Base-by-base conservation (phyloP, 2,113 vertebrate genomes). In the Lepus timidus region DNA sequence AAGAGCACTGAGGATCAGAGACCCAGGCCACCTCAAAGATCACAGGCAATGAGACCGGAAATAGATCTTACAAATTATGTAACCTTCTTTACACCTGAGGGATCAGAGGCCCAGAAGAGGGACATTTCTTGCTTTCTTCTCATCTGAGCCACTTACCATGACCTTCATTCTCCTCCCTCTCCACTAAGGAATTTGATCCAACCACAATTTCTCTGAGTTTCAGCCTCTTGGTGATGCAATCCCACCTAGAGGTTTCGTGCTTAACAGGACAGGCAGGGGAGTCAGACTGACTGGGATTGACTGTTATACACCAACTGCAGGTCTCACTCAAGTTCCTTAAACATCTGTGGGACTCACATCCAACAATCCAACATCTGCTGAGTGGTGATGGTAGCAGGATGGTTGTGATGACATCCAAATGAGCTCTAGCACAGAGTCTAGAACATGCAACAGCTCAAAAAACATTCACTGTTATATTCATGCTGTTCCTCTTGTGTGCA, bases 361-460 rank as follows among this genome's bases (percentile, higher is more conserved):
- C 93, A 84, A 81, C 33, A 76, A 27, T 75, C 52, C 93, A 84
- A 81, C 33, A 71, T 58, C 85, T 92, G 85, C 82, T 67, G 36
- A 90, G 78, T 65, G 4, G 39, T 55, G 25, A 20, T 49, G 4
- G 44, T 31, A 85, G 82, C 1, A 80, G 27, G 64, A 29, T 52
- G 74, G 68, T 33, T 65, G 39, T 33, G 64, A 95, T 0, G 0
- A 61, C 51, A 78, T 75, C 65, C 88, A 78, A 91, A 78, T 64
- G 79, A 91, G 19, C 89, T 88, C 39, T 89, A 87, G 19, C 62
- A 64, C 31, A 4, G 39, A 75, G n/a, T 82, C 71, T 80, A 36
- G 78, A 92, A 88, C 76, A 80, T 31, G n/a, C 83, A 86, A 44
- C 6, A 31, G 11, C 19, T 39, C n/a, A n/a, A 74, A 71, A 61